Evolutionary conservation across 1,140 invertebrate species (phyloP).

Genomic region (Ectropis grisescens): DNA sequence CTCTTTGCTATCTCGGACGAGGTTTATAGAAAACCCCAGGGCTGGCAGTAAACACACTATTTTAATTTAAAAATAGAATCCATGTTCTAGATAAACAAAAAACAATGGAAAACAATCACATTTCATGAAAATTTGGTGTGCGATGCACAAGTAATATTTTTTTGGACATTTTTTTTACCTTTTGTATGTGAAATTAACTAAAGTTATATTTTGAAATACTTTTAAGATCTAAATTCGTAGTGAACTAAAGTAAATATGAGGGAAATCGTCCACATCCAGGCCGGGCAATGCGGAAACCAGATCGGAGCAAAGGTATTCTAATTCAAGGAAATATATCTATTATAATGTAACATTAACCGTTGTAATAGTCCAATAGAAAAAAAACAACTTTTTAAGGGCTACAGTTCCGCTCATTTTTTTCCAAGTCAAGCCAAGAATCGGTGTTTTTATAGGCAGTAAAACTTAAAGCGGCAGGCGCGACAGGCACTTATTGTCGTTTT

Average conservation of each 20-base stretch:
- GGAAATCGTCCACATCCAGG: conserved; percentile 78
- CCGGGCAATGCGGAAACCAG: conserved; percentile 83
- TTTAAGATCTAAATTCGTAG: conserved; percentile 20
- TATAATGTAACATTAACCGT: too few species aligned
- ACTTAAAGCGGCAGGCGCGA: too few species aligned
- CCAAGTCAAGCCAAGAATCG: too few species aligned
- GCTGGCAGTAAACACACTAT: too few species aligned
- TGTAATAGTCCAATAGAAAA: too few species aligned
- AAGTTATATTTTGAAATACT: conserved; percentile 10
- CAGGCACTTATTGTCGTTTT: too few species aligned
- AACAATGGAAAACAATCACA: conserved; percentile 9
- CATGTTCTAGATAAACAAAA: conserved; percentile 5
- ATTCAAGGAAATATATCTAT: background rate
- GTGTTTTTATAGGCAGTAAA: background rate
- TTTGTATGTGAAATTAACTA: conserved; percentile 14
- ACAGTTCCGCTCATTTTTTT: too few species aligned
- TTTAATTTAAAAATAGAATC: background rate
- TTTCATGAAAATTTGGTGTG: conserved; percentile 16
- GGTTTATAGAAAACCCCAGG: too few species aligned
- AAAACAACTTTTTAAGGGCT: too few species aligned
- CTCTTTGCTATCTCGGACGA: too few species aligned
- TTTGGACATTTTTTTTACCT: conserved; percentile 8
- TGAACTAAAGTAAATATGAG: conserved; percentile 56
- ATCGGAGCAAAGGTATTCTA: conserved; percentile 41
- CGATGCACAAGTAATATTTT: conserved; percentile 12